These are phyloP conservation scores for Protaetia brevitarsis DNA, from an alignment of 1,140 invertebrate species.

Conservation along the genomic window DNA sequence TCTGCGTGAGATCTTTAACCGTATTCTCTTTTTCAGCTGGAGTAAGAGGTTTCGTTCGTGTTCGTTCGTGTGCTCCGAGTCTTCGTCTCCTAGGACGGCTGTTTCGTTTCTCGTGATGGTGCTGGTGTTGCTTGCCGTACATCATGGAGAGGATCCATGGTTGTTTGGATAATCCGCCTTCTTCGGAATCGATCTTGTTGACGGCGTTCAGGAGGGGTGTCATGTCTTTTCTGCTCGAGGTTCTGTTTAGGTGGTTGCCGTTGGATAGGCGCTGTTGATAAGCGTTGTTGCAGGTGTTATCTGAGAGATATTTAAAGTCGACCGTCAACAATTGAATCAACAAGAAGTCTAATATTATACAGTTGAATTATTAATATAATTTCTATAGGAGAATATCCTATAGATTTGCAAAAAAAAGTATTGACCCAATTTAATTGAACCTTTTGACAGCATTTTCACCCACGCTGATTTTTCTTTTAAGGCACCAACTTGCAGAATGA, in stretches of 20 bases:
- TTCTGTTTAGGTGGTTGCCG: conserved; percentile 48
- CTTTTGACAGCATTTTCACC: no score
- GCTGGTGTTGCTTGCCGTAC: conserved; percentile 45
- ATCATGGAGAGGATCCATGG: conserved; percentile 56
- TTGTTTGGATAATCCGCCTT: conserved; percentile 52
- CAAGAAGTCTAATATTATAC: neutral
- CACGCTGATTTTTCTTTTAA: no score
- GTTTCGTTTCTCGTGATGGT: conserved; percentile 44
- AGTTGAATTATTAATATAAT: no score
- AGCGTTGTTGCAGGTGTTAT: conserved; percentile 56
- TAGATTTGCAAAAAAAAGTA: no score
- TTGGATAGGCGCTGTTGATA: conserved; percentile 57
- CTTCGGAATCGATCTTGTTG: conserved; percentile 58
- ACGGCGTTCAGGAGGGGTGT: conserved; percentile 57
- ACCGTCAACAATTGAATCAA: neutral
- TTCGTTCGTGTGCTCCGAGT: conserved; percentile 56
- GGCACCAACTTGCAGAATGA: no score
- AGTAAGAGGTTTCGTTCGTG: conserved; percentile 59
- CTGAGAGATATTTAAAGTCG: conserved; percentile 45
- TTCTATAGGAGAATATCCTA: no score
- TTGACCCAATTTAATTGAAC: no score
- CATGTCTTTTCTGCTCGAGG: conserved; percentile 55
- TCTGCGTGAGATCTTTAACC: conserved; percentile 83
- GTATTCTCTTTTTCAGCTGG: conserved; percentile 72
- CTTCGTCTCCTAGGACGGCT: conserved; percentile 52